Evolutionary conservation across 1,140 invertebrate genomes (phyloP).

Genomic region (Choristoneura fumiferana): DNA sequence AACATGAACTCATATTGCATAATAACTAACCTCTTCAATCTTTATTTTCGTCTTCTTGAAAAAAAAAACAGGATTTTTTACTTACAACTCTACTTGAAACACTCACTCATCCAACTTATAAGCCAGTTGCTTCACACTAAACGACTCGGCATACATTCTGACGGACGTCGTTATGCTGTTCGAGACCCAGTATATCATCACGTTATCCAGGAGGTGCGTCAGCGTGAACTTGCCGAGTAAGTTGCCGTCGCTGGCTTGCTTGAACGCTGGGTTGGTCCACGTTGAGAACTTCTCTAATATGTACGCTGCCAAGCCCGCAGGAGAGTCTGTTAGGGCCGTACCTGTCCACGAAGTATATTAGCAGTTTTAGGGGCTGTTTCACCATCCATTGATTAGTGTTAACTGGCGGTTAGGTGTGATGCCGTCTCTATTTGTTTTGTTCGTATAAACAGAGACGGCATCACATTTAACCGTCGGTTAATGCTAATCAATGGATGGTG

Average conservation of each 20-base stretch:
- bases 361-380: no score
- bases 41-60: no score
- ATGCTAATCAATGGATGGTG: no score
- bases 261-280: constrained; percentile 84
- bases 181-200: constrained; percentile 93
- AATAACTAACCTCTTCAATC: no score
- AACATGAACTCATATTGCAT: no score
- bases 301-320: constrained; percentile 88
- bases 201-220: constrained; percentile 89
- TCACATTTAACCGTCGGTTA: no score
- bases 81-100: no score
- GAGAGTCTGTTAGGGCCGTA: constrained; percentile 82
- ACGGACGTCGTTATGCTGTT: constrained; percentile 87
- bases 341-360: constrained; percentile 50
- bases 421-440: no score
- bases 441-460: no score
- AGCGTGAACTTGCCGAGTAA: constrained; percentile 80
- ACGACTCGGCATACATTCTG: constrained; percentile 83
- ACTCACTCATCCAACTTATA: constrained; percentile 49
- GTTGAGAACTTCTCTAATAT: constrained; percentile 92
- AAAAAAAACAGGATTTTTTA: no score
- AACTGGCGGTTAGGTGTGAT: no score
- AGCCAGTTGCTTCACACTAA: constrained; percentile 29
- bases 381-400: no score
- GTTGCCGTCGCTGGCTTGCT: constrained; percentile 84